These are phyloP conservation scores for Oophaga pumilio DNA, from an alignment of 2,113 vertebrate species.

Conservation along the genomic window DNA sequence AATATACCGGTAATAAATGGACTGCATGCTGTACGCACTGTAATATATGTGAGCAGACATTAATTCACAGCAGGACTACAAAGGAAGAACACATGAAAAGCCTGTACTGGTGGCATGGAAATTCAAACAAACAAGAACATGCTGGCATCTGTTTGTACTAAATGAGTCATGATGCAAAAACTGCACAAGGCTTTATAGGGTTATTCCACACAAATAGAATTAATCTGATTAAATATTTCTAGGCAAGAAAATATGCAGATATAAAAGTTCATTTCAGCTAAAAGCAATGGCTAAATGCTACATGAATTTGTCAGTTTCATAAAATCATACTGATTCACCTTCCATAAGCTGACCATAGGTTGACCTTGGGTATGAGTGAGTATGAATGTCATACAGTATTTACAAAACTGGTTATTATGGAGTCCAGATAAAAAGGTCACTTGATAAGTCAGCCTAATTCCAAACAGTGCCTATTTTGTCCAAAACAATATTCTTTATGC, in stretches of 20 bases:
- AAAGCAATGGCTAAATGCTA: not conserved
- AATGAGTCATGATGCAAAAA: slow-evolving; percentile 28
- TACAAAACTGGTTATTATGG: not conserved
- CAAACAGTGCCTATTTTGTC: not conserved
- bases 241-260: slow-evolving; percentile 6
- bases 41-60: not conserved
- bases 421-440: not conserved
- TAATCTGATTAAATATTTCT: slow-evolving; percentile 1
- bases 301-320: not conserved
- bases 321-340: not conserved
- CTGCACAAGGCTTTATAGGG: not conserved
- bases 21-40: not conserved
- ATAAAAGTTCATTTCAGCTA: not conserved
- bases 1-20: not conserved
- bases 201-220: not conserved
- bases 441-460: not conserved
- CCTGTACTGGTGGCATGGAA: slow-evolving; percentile 2
- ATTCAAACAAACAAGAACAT: slow-evolving; percentile 35
- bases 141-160: slow-evolving; percentile 12
- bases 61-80: slow-evolving; percentile 27
- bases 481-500: not conserved
- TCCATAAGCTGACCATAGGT: not conserved
- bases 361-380: not conserved
- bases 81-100: slow-evolving; percentile 20
- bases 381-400: not conserved